A percentile compares a stretch with the other conserved stretches of the same genome.
Conservation (phyloP, 2,888 invertebrate species). For the Leptothorax acervorum region DNA sequence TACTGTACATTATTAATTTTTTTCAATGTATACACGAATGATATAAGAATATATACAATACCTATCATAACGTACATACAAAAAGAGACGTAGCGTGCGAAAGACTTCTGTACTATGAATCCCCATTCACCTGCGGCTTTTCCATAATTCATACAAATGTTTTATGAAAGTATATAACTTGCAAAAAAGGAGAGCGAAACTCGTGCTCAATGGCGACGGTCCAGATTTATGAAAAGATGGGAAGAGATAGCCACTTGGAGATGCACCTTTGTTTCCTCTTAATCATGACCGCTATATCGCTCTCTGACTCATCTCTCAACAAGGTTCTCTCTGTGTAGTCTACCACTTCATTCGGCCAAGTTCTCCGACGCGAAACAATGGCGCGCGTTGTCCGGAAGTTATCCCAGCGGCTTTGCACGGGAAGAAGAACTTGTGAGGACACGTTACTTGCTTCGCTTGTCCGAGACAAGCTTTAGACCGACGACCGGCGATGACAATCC, state of each 20-base stretch:
- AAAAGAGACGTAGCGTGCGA: not conserved
- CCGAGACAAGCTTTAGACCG: constrained; percentile 41
- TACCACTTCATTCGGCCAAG: constrained; percentile 34
- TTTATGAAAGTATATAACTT: not conserved
- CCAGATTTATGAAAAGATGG: constrained; percentile 48
- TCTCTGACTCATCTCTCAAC: constrained; percentile 54
- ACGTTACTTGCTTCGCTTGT: constrained; percentile 48
- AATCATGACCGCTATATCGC: constrained; percentile 66
- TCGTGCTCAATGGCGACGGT: constrained; percentile 11
- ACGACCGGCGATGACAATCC: constrained; percentile 50
- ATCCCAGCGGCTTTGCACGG: constrained; percentile 54
- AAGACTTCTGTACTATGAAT: constrained; percentile 16
- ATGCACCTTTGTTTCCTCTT: constrained; percentile 65
- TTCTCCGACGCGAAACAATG: constrained; percentile 59
- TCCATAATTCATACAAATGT: not conserved
- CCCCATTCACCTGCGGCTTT: not conserved
- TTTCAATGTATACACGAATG: not conserved
- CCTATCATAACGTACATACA: not conserved
- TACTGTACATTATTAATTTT: not conserved
- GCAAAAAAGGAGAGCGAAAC: not conserved
- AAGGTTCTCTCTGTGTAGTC: constrained; percentile 42
- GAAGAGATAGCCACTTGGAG: constrained; percentile 53
- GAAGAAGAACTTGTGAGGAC: constrained; percentile 43
- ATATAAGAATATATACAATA: not conserved
- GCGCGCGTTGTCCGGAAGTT: constrained; percentile 58